phyloP scores from a whole-genome alignment of 2,797 vertebrate species.

The Rhodeus uyekii region DNA sequence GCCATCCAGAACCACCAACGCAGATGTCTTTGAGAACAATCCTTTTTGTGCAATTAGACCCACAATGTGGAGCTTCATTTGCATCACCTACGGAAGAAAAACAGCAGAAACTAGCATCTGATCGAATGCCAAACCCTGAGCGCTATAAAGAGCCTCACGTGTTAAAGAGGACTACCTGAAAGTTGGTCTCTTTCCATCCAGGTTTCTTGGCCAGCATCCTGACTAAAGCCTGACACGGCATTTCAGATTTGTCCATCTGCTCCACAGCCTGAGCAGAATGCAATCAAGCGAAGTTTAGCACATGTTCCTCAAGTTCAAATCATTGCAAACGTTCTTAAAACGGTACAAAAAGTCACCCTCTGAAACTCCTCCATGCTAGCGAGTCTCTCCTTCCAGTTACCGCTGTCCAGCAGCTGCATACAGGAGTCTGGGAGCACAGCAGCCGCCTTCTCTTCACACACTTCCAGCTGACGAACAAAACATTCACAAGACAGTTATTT shows the following conservation, averaged over 20 bases:
- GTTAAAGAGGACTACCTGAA: conserved; percentile 83
- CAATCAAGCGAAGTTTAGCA: neutral
- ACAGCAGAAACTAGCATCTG: neutral
- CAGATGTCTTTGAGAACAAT: conserved; percentile 94
- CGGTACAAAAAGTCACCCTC: conserved; percentile 73
- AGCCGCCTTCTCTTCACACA: conserved; percentile 91
- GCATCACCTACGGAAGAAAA: conserved; percentile 87
- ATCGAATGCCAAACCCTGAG: neutral
- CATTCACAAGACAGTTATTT: neutral
- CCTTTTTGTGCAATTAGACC: conserved; percentile 90
- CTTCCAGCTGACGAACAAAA: conserved; percentile 77
- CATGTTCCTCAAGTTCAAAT: neutral
- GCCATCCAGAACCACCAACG: conserved; percentile 88
- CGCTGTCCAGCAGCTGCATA: conserved; percentile 89
- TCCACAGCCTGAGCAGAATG: conserved; percentile 85
- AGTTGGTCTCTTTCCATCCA: conserved; percentile 99
- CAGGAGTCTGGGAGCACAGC: conserved; percentile 89
- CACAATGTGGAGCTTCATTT: conserved; percentile 94
- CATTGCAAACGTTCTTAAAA: neutral
- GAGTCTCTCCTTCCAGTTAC: conserved; percentile 97
- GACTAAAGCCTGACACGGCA: conserved; percentile 98
- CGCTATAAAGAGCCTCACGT: neutral
- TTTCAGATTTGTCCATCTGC: conserved; percentile 86
- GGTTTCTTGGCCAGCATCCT: conserved; percentile 98
- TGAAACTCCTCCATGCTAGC: conserved; percentile 99